Conservation (phyloP, 2,113 vertebrate genomes). For the Desmodus rotundus region DNA sequence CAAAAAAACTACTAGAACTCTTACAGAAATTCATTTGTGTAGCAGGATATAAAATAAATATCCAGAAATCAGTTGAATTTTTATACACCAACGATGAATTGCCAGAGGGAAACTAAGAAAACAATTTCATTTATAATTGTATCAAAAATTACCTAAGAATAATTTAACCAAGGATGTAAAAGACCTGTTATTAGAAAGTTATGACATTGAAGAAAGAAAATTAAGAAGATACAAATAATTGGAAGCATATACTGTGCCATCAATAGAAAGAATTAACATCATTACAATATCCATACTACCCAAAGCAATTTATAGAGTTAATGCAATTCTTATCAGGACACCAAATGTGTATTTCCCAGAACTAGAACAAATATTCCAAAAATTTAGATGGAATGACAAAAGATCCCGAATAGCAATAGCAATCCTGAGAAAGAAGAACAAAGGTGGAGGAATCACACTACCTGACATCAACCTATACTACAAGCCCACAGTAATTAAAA, state of each 20-base stretch:
- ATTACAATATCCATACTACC: background rate
- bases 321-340: background rate
- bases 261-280: background rate
- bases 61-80: background rate
- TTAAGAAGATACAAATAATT: background rate
- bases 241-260: background rate
- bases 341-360: background rate
- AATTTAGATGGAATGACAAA: background rate
- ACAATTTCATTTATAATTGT: background rate
- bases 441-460: background rate
- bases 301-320: background rate
- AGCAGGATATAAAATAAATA: background rate
- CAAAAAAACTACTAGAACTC: background rate
- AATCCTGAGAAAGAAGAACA: background rate
- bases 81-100: background rate
- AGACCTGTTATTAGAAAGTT: background rate
- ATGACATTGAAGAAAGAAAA: background rate
- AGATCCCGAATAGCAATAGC: background rate
- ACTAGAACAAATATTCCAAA: background rate
- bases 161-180: background rate
- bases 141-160: background rate
- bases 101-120: background rate
- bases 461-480: background rate
- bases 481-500: background rate
- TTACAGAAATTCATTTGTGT: background rate